Conservation (phyloP, 2,113 vertebrate genomes). For the Thalassoma bifasciatum region DNA sequence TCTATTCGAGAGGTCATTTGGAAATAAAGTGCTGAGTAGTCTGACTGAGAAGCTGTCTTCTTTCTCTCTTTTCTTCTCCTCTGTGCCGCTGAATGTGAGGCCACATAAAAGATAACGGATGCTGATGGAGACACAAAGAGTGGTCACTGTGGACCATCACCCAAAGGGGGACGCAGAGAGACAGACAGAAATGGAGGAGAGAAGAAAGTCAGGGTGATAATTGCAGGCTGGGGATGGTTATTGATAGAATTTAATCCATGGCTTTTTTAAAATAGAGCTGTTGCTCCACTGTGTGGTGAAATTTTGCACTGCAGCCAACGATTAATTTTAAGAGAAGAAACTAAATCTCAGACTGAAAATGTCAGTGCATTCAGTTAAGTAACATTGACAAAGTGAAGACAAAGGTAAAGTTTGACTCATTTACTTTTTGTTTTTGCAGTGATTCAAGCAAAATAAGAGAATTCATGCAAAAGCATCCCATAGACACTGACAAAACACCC, state of each 20-base stretch:
- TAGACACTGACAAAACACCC: too few species aligned
- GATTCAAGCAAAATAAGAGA: too few species aligned
- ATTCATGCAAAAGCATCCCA: too few species aligned
- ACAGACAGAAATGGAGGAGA: neutral
- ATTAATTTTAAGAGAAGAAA: too few species aligned
- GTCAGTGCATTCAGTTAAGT: too few species aligned
- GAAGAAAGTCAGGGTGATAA: conserved; percentile 15
- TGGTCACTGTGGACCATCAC: conserved; percentile 77
- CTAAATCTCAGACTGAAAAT: too few species aligned
- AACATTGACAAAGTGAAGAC: too few species aligned
- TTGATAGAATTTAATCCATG: conserved; percentile 9
- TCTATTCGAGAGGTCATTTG: conserved; percentile 72
- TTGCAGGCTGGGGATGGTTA: conserved; percentile 45
- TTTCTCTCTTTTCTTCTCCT: conserved; percentile 45
- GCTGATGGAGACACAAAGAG: conserved; percentile 71
- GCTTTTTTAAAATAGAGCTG: conserved; percentile 46
- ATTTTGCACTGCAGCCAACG: conserved; percentile 21
- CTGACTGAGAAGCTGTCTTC: conserved; percentile 63
- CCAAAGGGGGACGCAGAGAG: conserved; percentile 58
- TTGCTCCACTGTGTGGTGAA: conserved; percentile 67
- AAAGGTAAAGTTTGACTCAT: too few species aligned
- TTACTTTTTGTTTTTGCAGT: too few species aligned
- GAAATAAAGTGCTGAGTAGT: conserved; percentile 68
- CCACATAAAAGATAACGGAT: conserved; percentile 77
- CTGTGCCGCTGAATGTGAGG: conserved; percentile 62